These are phyloP conservation scores for Tyrophagus putrescentiae DNA, from an alignment of 1,140 invertebrate species.

Conservation along the genomic window DNA sequence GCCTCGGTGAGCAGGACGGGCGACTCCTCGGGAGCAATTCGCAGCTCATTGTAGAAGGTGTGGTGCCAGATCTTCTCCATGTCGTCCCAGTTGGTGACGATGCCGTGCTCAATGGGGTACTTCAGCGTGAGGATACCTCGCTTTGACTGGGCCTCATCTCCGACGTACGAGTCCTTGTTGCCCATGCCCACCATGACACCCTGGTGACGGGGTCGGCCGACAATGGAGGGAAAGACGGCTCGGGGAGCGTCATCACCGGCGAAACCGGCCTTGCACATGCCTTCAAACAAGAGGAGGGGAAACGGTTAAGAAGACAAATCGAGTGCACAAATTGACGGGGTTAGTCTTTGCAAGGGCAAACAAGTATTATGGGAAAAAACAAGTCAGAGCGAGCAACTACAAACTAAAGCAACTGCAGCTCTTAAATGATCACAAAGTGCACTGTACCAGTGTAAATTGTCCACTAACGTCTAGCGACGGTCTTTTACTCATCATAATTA, in stretches of 20 bases:
- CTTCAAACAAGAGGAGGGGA: too few relatives aligned
- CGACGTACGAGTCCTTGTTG: slow-evolving; percentile 78
- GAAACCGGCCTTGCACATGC: slow-evolving; percentile 50
- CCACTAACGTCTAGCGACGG: too few relatives aligned
- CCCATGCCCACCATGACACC: slow-evolving; percentile 76
- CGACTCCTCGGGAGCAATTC: slow-evolving; percentile 86
- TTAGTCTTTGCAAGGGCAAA: too few relatives aligned
- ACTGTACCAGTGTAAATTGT: too few relatives aligned
- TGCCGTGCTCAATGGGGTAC: slow-evolving; percentile 49
- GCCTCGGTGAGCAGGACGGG: slow-evolving; percentile 79
- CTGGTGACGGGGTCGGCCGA: slow-evolving; percentile 46
- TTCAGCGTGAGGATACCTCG: slow-evolving; percentile 51
- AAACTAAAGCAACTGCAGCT: too few relatives aligned
- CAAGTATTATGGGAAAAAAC: too few relatives aligned
- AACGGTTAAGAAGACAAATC: too few relatives aligned
- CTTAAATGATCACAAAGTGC: too few relatives aligned
- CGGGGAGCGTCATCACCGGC: slow-evolving; percentile 50
- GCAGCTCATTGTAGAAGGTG: slow-evolving; percentile 63
- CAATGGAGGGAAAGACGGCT: slow-evolving; percentile 48
- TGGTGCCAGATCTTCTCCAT: slow-evolving; percentile 48
- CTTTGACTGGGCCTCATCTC: slow-evolving; percentile 67
- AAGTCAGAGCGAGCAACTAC: too few relatives aligned
- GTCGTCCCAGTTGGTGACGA: slow-evolving; percentile 45
- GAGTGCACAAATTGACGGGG: too few relatives aligned
- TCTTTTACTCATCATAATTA: too few relatives aligned